Conservation (phyloP, 2,113 vertebrate genomes). For the Melanostigma gelatinosum region DNA sequence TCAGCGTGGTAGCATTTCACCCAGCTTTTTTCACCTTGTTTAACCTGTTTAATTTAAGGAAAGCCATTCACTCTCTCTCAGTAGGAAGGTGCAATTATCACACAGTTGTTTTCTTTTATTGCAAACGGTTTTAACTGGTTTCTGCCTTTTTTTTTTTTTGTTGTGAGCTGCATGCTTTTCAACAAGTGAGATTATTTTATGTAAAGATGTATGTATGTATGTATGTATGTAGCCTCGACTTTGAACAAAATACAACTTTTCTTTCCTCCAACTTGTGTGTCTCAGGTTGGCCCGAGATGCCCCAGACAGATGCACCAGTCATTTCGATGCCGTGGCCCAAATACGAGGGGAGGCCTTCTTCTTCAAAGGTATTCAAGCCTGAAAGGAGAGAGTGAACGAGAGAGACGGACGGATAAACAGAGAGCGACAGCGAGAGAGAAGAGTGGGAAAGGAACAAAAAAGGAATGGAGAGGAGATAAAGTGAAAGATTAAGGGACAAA, state of each 20-base stretch:
- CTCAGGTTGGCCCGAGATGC: constrained; percentile 85
- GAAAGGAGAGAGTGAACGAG: constrained; percentile 12
- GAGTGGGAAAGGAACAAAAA: not conserved
- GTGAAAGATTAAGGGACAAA: constrained; percentile 5
- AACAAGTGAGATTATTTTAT: not conserved
- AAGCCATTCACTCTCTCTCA: constrained; percentile 13
- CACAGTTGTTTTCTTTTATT: constrained; percentile 1
- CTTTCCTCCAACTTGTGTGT: constrained; percentile 18
- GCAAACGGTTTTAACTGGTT: not conserved
- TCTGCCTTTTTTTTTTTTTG: not conserved
- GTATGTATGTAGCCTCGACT: not conserved
- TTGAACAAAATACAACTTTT: not conserved
- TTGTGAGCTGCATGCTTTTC: not conserved
- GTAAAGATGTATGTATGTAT: not conserved
- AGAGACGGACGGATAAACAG: constrained; percentile 1
- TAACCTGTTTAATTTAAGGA: constrained; percentile 44
- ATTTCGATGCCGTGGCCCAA: constrained; percentile 96
- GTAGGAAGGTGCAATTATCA: constrained; percentile 3
- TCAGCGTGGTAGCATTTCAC: constrained; percentile 44
- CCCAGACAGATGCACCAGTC: constrained; percentile 90
- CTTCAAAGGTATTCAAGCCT: constrained; percentile 90
- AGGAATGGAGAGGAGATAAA: constrained; percentile 35
- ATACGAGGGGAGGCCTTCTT: constrained; percentile 98
- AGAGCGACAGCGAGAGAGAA: not conserved
- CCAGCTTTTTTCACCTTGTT: constrained; percentile 55